phyloP scores from a whole-genome alignment of 2,888 invertebrate species.

The Coelopa pilipes region DNA sequence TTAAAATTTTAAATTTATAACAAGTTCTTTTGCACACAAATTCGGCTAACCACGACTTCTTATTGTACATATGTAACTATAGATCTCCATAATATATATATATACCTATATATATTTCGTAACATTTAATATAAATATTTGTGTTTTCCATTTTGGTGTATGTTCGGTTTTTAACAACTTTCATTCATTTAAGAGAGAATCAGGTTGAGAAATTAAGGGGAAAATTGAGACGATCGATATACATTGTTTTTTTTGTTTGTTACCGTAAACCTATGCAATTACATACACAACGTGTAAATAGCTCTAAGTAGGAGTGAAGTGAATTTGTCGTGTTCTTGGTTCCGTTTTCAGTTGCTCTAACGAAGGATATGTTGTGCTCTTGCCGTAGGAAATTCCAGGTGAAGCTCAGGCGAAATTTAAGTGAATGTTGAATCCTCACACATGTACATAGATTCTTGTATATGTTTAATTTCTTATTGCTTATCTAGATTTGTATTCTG shows the following conservation, averaged over 20 bases:
- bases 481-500: neutral
- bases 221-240: neutral
- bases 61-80: too few species aligned
- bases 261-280: neutral
- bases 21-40: too few species aligned
- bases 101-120: neutral
- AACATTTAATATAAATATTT: slow-evolving; percentile 1
- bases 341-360: slow-evolving; percentile 8
- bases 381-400: neutral
- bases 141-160: neutral
- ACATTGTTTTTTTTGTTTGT: neutral
- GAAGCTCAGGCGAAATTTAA: neutral
- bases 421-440: neutral
- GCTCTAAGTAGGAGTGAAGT: too few species aligned
- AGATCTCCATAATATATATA: neutral
- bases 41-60: too few species aligned
- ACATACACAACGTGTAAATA: too few species aligned
- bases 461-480: neutral
- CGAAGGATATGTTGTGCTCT: slow-evolving; percentile 23
- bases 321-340: neutral
- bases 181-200: neutral
- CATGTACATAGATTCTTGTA: neutral
- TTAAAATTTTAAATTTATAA: too few species aligned
- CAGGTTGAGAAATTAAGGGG: neutral
- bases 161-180: neutral